Percentiles rank a stretch among this genome's conserved stretches.
These are phyloP conservation scores for Ophiodon elongatus DNA, from an alignment of 2,113 vertebrate genomes.

Conservation along the genomic window DNA sequence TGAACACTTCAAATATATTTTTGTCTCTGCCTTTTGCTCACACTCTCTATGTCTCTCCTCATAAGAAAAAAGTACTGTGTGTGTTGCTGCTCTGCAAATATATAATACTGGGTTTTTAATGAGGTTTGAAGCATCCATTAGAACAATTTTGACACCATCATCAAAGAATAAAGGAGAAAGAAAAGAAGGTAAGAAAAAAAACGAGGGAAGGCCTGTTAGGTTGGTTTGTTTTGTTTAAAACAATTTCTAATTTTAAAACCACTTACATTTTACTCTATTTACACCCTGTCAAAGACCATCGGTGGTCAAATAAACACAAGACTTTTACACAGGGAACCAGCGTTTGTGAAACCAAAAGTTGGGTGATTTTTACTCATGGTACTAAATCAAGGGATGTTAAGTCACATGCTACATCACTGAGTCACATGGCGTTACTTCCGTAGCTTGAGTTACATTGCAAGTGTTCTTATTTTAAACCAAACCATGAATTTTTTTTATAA, in stretches of 20 bases:
- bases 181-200: not conserved
- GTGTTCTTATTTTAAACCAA: not conserved
- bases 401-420: not conserved
- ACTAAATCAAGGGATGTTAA: not conserved
- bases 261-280: not conserved
- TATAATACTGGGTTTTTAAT: conserved; percentile 6
- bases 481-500: not conserved
- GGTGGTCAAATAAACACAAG: not conserved
- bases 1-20: conserved; percentile 1
- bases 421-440: not conserved
- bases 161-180: conserved; percentile 1
- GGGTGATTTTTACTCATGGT: not conserved
- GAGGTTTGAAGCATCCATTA: not conserved
- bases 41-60: not conserved
- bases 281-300: not conserved
- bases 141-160: not conserved
- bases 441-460: not conserved
- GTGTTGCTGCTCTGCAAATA: not conserved
- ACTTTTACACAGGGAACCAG: not conserved
- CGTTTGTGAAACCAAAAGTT: not conserved
- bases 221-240: no score
- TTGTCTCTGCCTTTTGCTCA: not conserved
- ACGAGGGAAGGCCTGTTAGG: no score
- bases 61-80: not conserved
- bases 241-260: no score